Percentiles rank a stretch among this genome's conserved stretches.
Conservation (phyloP, 2,888 invertebrate genomes). For the Amphiduros pacificus region DNA sequence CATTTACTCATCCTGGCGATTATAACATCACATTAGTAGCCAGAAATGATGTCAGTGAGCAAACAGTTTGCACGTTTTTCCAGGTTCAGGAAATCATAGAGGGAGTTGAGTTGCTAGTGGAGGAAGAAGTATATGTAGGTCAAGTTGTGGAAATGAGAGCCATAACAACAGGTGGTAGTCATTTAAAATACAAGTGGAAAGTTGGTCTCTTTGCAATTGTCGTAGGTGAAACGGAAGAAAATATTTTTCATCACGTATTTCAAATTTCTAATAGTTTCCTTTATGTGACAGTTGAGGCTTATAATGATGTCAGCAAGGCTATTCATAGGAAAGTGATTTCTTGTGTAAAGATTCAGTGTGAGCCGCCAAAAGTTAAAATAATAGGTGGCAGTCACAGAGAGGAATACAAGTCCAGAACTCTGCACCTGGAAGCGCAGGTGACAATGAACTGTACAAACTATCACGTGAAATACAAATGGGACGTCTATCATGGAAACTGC, state of each 20-base stretch:
- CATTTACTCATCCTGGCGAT: too few species aligned
- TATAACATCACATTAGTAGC: too few species aligned
- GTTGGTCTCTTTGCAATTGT: neutral
- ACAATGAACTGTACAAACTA: slow-evolving; percentile 3
- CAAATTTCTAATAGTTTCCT: neutral
- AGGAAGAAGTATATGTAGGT: neutral
- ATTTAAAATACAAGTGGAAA: neutral
- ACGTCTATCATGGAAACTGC: neutral
- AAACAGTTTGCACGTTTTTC: too few species aligned
- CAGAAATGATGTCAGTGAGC: too few species aligned
- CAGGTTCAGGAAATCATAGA: too few species aligned
- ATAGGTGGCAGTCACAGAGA: neutral
- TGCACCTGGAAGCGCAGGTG: slow-evolving; percentile 5
- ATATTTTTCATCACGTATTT: too few species aligned
- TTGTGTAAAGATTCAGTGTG: neutral
- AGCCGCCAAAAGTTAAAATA: neutral
- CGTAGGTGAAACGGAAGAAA: neutral
- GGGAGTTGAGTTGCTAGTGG: too few species aligned
- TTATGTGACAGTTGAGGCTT: neutral
- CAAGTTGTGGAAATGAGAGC: neutral
- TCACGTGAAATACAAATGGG: slow-evolving; percentile 1
- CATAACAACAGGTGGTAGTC: neutral
- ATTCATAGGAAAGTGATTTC: neutral
- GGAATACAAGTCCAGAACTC: neutral
- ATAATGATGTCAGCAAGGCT: neutral